Conservation (phyloP, 2,113 vertebrate genomes). For the Labeo rohita region DNA sequence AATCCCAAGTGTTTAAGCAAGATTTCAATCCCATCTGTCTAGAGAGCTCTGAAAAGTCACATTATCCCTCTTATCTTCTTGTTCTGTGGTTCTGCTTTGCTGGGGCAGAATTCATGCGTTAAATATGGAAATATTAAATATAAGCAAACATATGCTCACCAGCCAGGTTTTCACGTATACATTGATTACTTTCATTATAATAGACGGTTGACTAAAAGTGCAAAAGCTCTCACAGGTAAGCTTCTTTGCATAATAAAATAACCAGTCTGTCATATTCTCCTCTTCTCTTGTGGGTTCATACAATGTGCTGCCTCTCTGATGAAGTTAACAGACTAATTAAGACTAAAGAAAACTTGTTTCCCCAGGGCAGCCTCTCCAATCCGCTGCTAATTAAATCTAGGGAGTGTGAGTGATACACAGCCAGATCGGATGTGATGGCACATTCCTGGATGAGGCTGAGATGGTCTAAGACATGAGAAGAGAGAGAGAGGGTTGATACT, state of each 20-base stretch:
- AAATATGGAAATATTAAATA: constrained; percentile 25
- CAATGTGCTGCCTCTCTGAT: constrained; percentile 80
- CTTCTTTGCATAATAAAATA: constrained; percentile 16
- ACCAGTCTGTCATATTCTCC: constrained; percentile 3
- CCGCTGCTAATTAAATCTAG: constrained; percentile 87
- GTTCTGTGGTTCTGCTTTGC: neutral
- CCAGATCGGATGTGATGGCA: constrained; percentile 71
- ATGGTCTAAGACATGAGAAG: constrained; percentile 1
- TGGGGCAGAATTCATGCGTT: neutral
- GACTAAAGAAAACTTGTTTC: constrained; percentile 88
- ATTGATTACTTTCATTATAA: neutral
- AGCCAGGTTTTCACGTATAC: neutral
- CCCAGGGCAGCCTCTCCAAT: constrained; percentile 85
- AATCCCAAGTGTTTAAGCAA: constrained; percentile 11
- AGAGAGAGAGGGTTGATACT: neutral
- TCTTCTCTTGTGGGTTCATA: constrained; percentile 64
- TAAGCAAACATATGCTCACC: neutral
- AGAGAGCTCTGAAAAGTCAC: neutral
- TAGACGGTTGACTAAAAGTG: constrained; percentile 6
- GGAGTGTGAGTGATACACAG: constrained; percentile 76
- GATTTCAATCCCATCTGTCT: neutral
- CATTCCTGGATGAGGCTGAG: constrained; percentile 26
- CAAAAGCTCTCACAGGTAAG: constrained; percentile 6
- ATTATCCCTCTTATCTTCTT: neutral
- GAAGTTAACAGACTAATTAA: constrained; percentile 95